Evolutionary conservation across 1,140 invertebrate genomes (phyloP).

Genomic region (Paraescarpia echinospica): DNA sequence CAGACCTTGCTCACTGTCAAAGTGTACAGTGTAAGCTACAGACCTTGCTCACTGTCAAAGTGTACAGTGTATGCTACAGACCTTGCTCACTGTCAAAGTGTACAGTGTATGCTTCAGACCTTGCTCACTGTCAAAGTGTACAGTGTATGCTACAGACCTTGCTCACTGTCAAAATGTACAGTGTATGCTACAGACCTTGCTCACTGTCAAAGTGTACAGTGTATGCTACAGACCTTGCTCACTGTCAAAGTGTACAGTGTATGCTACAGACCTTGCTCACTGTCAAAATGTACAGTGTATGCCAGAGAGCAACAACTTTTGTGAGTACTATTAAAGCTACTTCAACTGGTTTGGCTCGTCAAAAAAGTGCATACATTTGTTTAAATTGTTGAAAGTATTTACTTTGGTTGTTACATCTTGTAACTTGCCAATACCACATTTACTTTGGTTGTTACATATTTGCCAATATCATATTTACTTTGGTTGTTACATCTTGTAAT

Average conservation of each 20-base stretch:
- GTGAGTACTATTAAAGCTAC: too few relatives aligned
- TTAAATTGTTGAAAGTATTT: too few relatives aligned
- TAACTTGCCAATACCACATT: too few relatives aligned
- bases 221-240: not conserved
- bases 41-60: not conserved
- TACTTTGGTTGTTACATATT: too few relatives aligned
- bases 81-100: not conserved
- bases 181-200: not conserved
- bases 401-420: too few relatives aligned
- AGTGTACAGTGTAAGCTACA: not conserved
- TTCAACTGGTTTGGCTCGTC: too few relatives aligned
- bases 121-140: not conserved
- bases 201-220: not conserved
- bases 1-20: not conserved
- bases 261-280: not conserved
- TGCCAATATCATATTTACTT: too few relatives aligned
- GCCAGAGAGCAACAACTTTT: too few relatives aligned
- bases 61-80: not conserved
- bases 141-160: not conserved
- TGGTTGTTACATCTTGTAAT: too few relatives aligned
- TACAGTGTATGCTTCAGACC: not conserved
- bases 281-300: not conserved
- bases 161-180: not conserved
- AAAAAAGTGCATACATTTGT: too few relatives aligned
- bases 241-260: not conserved